Evolutionary conservation across 2,113 vertebrate genomes (phyloP).

Genomic region (Cavia porcellus): DNA sequence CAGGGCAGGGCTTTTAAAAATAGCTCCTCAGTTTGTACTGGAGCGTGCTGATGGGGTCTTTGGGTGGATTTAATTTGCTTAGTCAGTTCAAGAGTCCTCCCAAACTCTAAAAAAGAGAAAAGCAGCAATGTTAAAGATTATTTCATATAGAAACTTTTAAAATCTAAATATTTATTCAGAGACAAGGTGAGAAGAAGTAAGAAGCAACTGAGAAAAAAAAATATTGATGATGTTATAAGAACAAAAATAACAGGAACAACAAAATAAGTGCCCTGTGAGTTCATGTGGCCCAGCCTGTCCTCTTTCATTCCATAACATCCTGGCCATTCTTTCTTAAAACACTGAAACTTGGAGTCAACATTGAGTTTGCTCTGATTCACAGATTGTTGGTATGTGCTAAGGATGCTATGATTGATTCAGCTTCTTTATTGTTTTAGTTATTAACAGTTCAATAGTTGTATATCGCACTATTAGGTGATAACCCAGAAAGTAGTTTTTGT

Average conservation of each 20-base stretch:
- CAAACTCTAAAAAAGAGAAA: conserved; percentile 33
- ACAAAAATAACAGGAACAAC: neutral
- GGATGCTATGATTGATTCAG: neutral
- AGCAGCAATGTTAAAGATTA: neutral
- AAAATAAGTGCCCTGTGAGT: neutral
- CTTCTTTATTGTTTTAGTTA: neutral
- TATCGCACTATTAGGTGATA: neutral
- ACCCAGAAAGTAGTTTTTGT: neutral
- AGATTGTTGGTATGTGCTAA: conserved; percentile 14
- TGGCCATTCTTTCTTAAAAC: conserved; percentile 1
- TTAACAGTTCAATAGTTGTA: neutral
- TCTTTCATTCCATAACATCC: neutral
- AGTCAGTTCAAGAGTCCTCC: neutral
- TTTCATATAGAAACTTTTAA: neutral
- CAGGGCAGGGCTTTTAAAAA: conserved; percentile 61
- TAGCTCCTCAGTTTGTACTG: conserved; percentile 42
- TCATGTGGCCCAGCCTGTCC: fast-evolving
- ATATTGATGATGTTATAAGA: neutral
- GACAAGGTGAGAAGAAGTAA: neutral
- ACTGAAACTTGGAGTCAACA: neutral
- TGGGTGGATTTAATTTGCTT: conserved; percentile 33
- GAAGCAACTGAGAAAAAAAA: neutral
- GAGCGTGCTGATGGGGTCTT: conserved; percentile 46
- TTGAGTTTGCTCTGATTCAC: neutral
- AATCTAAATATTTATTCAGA: conserved; percentile 12